Evolutionary conservation across 2,113 vertebrate genomes (phyloP), one percentile per base, ranked within the genome.

Genomic region (Esox niger): DNA sequence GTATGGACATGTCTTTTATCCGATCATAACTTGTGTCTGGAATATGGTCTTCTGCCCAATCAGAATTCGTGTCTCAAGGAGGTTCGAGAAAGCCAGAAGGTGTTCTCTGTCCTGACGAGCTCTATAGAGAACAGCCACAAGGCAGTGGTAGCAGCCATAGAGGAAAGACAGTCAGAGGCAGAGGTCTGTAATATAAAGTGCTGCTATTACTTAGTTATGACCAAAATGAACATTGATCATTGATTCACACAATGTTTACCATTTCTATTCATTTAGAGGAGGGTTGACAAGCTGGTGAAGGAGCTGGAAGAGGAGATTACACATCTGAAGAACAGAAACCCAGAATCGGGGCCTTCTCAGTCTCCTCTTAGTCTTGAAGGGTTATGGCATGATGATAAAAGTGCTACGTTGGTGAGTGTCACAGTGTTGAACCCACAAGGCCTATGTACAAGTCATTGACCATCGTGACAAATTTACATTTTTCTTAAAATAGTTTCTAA

Each of bases 111-210:
- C 21, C 72, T 92, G 4, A 81, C 91, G 7, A 76, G 73, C 33
- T 76, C 83, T 1, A 88, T 91, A 78, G 90, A 91, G 73, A 85
- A 79, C 67, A 88, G 71, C 62, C 91, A 91, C 81, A 90, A 87
- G 76, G 81, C 76, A 0, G 79, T 92, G 0, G 77, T 91, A 20
- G 17, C 74, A 5, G 80, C 77, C 2, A 88, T 91, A 21, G 91
- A 91, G 60, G 77, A 80, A 23, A 82, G 83, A 66, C 82, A 88
- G 73, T 64, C 2, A 15, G 82, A 88, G n/a, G 89, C 89, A n/a
- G 87, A 88, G 35, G 35, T 38, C 13, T 38, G 35, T 38, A 38
- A 38, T 38, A 13, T 38, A 38, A 9, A 38, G 13, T 38, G 4
- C 11, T 38, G 15, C 35, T 38, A 9, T 38, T 2, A 38, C 15